These are phyloP conservation scores for Cyrtonyx montezumae DNA, from an alignment of 2,113 vertebrate genomes.

Conservation along the genomic window DNA sequence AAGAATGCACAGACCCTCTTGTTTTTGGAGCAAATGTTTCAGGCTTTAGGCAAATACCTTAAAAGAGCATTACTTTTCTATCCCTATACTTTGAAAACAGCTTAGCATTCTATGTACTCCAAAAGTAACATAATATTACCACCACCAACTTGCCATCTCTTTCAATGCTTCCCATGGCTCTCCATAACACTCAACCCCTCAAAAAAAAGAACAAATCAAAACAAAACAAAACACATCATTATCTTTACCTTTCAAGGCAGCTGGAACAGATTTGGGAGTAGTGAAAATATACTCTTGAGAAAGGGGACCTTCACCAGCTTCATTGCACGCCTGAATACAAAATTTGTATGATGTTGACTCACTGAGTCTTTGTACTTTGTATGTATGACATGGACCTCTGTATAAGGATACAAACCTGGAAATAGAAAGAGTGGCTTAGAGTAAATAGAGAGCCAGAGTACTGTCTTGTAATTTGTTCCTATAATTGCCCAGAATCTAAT, in stretches of 20 bases:
- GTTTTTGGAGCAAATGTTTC: neutral
- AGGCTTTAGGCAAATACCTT: neutral
- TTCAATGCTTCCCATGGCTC: neutral
- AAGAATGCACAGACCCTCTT: neutral
- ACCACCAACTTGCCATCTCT: neutral
- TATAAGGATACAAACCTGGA: slow-evolving; percentile 93
- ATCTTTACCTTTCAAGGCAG: slow-evolving; percentile 91
- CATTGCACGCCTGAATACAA: slow-evolving; percentile 98
- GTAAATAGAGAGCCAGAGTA: neutral
- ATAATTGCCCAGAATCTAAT: neutral
- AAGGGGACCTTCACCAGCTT: slow-evolving; percentile 95
- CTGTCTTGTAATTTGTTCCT: neutral
- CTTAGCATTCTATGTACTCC: neutral
- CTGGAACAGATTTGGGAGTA: slow-evolving; percentile 93
- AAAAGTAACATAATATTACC: neutral
- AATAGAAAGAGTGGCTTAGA: slow-evolving; percentile 21
- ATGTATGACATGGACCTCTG: slow-evolving; percentile 98
- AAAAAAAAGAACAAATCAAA: neutral
- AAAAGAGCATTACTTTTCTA: neutral
- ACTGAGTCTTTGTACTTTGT: slow-evolving; percentile 98
- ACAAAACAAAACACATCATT: neutral
- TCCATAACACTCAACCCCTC: too few relatives aligned
- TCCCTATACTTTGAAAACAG: neutral
- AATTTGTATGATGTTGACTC: slow-evolving; percentile 96
- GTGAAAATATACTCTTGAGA: slow-evolving; percentile 94